These are phyloP conservation scores for Mustelus asterias DNA, from an alignment of 2,113 vertebrate species.

Conservation along the genomic window DNA sequence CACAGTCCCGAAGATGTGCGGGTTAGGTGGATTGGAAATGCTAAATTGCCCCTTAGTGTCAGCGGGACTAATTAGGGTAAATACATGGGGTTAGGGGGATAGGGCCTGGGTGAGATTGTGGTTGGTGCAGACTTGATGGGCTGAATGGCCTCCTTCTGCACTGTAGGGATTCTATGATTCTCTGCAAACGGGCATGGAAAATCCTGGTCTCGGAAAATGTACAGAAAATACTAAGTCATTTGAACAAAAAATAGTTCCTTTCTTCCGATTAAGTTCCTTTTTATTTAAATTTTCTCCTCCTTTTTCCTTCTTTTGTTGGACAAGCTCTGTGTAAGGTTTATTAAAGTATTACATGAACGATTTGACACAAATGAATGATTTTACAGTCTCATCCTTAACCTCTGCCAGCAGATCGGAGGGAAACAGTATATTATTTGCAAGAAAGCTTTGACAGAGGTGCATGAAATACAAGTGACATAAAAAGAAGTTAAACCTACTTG, in stretches of 20 bases:
- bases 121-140: too few relatives aligned
- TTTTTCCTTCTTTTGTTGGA: background rate
- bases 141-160: too few relatives aligned
- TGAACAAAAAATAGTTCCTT: background rate
- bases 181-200: too few relatives aligned
- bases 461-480: slow-evolving; percentile 21
- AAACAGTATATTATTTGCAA: slow-evolving; percentile 13
- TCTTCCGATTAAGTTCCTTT: background rate
- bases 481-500: background rate
- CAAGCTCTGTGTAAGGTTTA: background rate
- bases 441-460: slow-evolving; percentile 22
- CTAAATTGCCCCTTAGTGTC: too few relatives aligned
- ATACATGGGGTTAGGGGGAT: too few relatives aligned
- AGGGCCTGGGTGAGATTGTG: too few relatives aligned
- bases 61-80: too few relatives aligned
- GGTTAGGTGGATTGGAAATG: too few relatives aligned
- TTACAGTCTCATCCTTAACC: background rate
- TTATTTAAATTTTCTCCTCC: background rate
- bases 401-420: background rate
- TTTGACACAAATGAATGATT: slow-evolving; percentile 26
- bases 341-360: background rate
- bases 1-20: too few relatives aligned
- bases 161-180: too few relatives aligned
- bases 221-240: background rate
- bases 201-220: background rate